Conservation (phyloP, 2,113 vertebrate species). For the Neoarius graeffei region DNA sequence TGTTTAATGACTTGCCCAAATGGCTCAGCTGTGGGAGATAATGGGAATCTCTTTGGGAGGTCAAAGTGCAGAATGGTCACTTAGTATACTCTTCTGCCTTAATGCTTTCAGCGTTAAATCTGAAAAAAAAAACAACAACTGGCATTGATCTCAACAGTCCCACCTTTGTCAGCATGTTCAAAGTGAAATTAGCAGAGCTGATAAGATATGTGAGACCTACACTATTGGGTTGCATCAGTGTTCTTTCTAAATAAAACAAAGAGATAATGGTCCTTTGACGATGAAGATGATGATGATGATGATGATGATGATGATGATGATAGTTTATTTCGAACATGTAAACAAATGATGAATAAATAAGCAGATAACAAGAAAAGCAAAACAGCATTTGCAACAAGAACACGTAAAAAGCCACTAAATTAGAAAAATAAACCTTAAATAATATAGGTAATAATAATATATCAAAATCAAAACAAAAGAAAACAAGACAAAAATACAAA, state of each 20-base stretch:
- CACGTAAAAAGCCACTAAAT: no score
- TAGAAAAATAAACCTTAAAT: no score
- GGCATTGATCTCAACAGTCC: not conserved
- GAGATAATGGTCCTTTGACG: not conserved
- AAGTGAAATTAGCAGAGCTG: conserved; percentile 1
- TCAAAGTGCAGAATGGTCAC: conserved; percentile 40
- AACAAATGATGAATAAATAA: no score
- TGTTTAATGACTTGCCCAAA: conserved; percentile 49
- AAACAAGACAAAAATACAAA: no score
- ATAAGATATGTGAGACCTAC: conserved; percentile 21
- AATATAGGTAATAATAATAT: no score
- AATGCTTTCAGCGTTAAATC: conserved; percentile 26
- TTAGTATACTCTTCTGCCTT: conserved; percentile 23
- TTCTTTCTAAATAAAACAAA: conserved; percentile 3
- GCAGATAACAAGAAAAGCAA: no score
- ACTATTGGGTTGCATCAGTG: not conserved
- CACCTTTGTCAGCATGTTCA: conserved; percentile 33
- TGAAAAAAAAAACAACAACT: not conserved
- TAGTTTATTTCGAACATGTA: no score
- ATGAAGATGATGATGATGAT: no score
- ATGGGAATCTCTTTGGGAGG: conserved; percentile 57
- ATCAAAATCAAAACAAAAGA: no score
- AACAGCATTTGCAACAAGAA: no score
- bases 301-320: no score
- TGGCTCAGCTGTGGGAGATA: conserved; percentile 56